Evolutionary conservation across 2,113 vertebrate species (phyloP), one percentile per base, ranked within the genome.

Genomic region (Prinia subflava): DNA sequence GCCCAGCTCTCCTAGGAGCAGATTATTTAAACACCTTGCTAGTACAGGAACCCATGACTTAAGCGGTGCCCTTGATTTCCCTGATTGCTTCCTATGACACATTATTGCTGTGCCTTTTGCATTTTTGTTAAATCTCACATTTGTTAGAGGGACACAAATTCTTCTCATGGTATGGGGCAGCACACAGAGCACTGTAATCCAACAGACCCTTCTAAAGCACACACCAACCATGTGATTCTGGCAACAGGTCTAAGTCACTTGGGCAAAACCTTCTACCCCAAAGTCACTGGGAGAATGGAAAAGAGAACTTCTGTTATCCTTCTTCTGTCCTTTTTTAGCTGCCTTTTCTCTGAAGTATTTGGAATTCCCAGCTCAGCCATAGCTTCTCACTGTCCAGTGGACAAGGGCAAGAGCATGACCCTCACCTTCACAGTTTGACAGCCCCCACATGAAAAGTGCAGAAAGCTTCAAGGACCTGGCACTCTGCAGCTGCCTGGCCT

Each of bases 51-150:
- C 20, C 55, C 59, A 59, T 55, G 60, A 86, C 91, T 93, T 65
- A 59, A 93, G 31, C 86, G 93, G 71, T 71, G 80, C 31, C 89
- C 86, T 89, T 97, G 73, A 90, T 87, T 89, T 92, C 83, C 86
- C 79, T 41, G 52, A 63, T 67, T 44, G 76, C 64, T 75, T 63
- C 80, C 56, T 35, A 33, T 1, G 3, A 81, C 39, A 90, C n/a
- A 6, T 47, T 23, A 42, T 8, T 63, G 50, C 15, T 27, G 20
- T 11, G 60, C 31, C 35, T 89, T 88, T 42, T 62, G 19, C 49
- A 85, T 35, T 76, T 68, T 23, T 53, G 35, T 50, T 83, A 47
- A 30, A 64, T 37, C 49, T 79, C 71, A 62, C 23, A 19, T 53
- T 65, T 59, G 50, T 35, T 31, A 60, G 6, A 79, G 21, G 24